Base-by-base conservation (phyloP, 2,888 invertebrate species). In the Labia minor region DNA sequence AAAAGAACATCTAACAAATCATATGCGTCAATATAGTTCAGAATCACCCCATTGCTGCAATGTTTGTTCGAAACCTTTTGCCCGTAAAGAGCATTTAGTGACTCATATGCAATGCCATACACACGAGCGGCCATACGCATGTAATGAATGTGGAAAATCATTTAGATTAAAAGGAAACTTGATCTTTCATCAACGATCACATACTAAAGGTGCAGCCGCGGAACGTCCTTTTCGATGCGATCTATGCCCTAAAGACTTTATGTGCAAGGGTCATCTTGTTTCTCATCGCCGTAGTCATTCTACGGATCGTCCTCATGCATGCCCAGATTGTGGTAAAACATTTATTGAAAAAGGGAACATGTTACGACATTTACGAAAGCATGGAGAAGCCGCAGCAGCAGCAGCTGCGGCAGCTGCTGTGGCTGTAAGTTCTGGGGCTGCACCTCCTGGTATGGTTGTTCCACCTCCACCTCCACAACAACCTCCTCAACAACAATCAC, bases 151-250 rank as follows among this genome's bases (percentile, higher is more conserved):
- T 76, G 92, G 92, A 74, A 92, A 90, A 76, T 89, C 90, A 65
- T 92, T 92, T 80, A 90, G 90, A 0, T 79, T 91, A 64, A 91
- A 90, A 79, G 90, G 89, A 67, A 91, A 92, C 75, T 79, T 92
- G 63, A 81, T 92, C 71, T 92, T 92, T 81, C 92, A 92, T 77
- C 89, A 90, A 78, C 84, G 92, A 68, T 91, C 92, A 71, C 92
- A 92, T 78, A 89, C 88, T 74, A 91, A 91, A 76, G 82, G 84
- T 33, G 83, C 82, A 71, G 83, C 82, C 70, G 84, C 83, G 68
- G 84, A 85, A 71, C 80, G 86, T 67, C 85, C 85, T 1, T 90
- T 88, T 78, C 82, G 87, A 66, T 92, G 92, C 75, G 91, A 91
- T 73, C 80, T 92, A 66, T 92, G 92, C 74, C 88, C 89, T 62